These are phyloP conservation scores for Tetragnatha montana DNA, from an alignment of 2,888 invertebrate species.

Conservation along the genomic window DNA sequence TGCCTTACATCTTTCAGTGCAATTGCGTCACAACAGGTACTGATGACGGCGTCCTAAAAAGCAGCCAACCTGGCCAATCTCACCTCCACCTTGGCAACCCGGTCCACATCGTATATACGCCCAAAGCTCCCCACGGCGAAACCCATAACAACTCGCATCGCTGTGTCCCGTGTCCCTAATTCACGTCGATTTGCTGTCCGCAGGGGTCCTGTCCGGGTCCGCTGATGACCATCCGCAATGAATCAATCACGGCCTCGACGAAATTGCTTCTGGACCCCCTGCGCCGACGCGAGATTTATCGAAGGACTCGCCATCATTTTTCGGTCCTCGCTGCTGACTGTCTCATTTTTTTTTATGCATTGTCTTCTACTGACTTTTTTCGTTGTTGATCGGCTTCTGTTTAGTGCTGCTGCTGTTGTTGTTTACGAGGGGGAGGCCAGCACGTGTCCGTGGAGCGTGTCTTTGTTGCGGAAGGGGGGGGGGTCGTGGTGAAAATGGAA, in stretches of 20 bases:
- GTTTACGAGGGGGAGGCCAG: slow-evolving; percentile 50
- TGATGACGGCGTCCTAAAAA: background rate
- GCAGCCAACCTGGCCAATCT: background rate
- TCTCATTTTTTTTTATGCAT: slow-evolving; percentile 54
- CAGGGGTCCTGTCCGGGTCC: slow-evolving; percentile 53
- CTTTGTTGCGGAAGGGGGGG: slow-evolving; percentile 11
- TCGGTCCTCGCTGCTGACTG: slow-evolving; percentile 42
- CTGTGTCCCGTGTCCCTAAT: slow-evolving; percentile 43
- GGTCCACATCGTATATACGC: slow-evolving; percentile 19
- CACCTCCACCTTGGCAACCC: background rate
- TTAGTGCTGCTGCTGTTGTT: slow-evolving; percentile 20
- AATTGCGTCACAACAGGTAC: too few species aligned
- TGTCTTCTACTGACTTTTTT: slow-evolving; percentile 30
- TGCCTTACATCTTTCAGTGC: too few species aligned
- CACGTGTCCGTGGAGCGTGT: background rate
- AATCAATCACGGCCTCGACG: slow-evolving; percentile 69
- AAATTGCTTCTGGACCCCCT: slow-evolving; percentile 66
- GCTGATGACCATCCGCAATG: slow-evolving; percentile 55
- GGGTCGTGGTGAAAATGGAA: background rate
- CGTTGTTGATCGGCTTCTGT: slow-evolving; percentile 55
- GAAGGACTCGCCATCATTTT: slow-evolving; percentile 19
- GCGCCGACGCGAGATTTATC: slow-evolving; percentile 67
- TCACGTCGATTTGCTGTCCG: slow-evolving; percentile 58
- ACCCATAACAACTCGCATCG: slow-evolving; percentile 11
- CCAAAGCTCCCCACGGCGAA: slow-evolving; percentile 18